Base-by-base conservation (phyloP, 2,797 vertebrate species). In the Catharus ustulatus region DNA sequence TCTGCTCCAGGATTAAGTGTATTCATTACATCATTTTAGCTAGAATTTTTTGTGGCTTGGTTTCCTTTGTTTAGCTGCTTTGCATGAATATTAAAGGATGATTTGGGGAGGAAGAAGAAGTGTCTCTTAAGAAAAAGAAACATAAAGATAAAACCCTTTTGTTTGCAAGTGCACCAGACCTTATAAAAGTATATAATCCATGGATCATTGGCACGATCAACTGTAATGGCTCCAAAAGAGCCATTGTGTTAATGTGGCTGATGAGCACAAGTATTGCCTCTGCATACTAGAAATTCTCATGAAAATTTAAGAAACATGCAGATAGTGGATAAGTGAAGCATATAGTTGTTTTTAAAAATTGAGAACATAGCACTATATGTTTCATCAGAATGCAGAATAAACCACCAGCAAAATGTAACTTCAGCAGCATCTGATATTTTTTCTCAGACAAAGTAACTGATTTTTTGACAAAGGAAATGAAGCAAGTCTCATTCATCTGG, bases 141-240 rank as follows among this genome's bases (percentile, higher is more conserved):
- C 72, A 67, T 86, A 91, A 97, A 90, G 66, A 84, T 73, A 94
- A 82, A 95, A 90, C 12, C 54, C 62, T 90, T 95, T 97, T 97
- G 97, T 97, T 97, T 97, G 95, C 94, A 97, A 97, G 94, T 96
- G 95, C 94, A 96, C 93, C 84, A 90, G 88, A 97, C 97, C 97
- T 96, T 96, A 91, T 87, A 96, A 91, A 97, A 95, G 95, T 96
- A 95, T 87, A 96, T 97, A 97, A 97, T 96, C 86, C 95, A 97
- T 61, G 94, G 96, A 97, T 97, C 97, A 96, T 97, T 97, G 97
- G 90, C 81, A 84, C 83, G 8, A 97, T 95, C 94, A 97, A 78
- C 91, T 73, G 79, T 96, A 96, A 97, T 43, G 95, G 94, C 92
- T 97, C 96, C 97, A 95, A 72, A 95, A 97, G 96, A 97, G 93